Evolutionary conservation across 2,113 vertebrate species (phyloP), one percentile per base, ranked within the genome.

Genomic region (Aphyosemion australe): DNA sequence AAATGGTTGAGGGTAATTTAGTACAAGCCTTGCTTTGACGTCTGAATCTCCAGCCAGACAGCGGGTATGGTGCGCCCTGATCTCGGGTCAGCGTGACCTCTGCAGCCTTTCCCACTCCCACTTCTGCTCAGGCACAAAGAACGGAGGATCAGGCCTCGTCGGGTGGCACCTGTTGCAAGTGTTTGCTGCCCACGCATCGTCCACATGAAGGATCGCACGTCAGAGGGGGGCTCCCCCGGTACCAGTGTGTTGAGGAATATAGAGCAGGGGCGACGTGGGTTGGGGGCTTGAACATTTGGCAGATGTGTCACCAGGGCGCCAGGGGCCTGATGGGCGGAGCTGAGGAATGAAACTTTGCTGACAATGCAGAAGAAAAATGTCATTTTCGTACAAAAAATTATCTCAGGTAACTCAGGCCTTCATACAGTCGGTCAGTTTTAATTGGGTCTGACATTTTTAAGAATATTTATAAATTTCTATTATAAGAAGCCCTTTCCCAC

Each of bases 81-180:
- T 84, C 75, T 43, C 21, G 59, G 85, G 89, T 90, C 89, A 77
- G 49, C 8, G 8, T 88, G 90, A 93, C 93, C 92, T 86, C 78
- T 34, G 52, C 39, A 45, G 82, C 75, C 92, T 92, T 89, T 90
- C 91, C 78, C 92, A 90, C 92, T 92, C 92, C 91, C 86, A 92
- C 93, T 84, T 82, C 42, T 46, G 50, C 65, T 81, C 79, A 9
- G 75, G 80, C 88, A 93, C 91, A 91, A 91, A 92, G 87, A 82
- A 84, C 78, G 26, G 41, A 47, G 48, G 68, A 71, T 78, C 64
- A 42, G 58, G 72, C 83, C 48, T 87, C 74, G 37, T 88, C 88
- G 88, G 88, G 45, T 82, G 81, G 86, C 88, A 92, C 91, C 90
- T 88, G 91, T 89, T 85, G 90, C 83, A 41, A 64, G 66, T 62